phyloP scores from a whole-genome alignment of 2,888 invertebrate genomes.

The Heteropelma amictum region DNA sequence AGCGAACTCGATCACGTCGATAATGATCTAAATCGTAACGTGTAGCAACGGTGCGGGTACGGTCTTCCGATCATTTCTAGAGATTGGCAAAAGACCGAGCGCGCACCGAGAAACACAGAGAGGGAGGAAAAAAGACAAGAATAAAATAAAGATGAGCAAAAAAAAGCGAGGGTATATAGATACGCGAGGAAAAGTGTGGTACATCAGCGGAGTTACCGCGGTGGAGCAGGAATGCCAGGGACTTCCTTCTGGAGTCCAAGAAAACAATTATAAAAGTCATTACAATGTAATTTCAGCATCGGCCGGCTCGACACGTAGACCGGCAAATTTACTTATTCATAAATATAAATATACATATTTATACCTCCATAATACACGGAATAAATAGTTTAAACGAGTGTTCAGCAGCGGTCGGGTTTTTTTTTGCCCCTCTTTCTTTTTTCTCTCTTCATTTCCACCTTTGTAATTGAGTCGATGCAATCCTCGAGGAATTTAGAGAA shows the following conservation, averaged over 20 bases:
- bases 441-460: slow-evolving; percentile 23
- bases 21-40: slow-evolving; percentile 49
- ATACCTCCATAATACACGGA: too few species aligned
- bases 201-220: slow-evolving; percentile 1
- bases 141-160: neutral
- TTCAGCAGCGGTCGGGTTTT: neutral
- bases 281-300: slow-evolving; percentile 46
- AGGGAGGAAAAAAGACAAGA: neutral
- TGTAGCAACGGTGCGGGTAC: neutral
- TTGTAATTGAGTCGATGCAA: slow-evolving; percentile 43
- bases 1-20: slow-evolving; percentile 41
- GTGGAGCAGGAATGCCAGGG: slow-evolving; percentile 33
- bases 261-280: slow-evolving; percentile 52
- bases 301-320: slow-evolving; percentile 10
- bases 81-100: neutral
- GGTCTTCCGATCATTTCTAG: slow-evolving; percentile 1
- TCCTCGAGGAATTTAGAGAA: slow-evolving; percentile 32
- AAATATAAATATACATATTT: neutral
- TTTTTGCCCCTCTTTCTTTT: neutral
- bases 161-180: slow-evolving; percentile 34
- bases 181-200: too few species aligned
- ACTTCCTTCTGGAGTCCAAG: slow-evolving; percentile 20
- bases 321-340: neutral
- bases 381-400: slow-evolving; percentile 5
- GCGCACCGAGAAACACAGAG: neutral